These are phyloP conservation scores for Cyanoramphus novaezelandiae DNA, from an alignment of 2,113 vertebrate species.

Conservation along the genomic window DNA sequence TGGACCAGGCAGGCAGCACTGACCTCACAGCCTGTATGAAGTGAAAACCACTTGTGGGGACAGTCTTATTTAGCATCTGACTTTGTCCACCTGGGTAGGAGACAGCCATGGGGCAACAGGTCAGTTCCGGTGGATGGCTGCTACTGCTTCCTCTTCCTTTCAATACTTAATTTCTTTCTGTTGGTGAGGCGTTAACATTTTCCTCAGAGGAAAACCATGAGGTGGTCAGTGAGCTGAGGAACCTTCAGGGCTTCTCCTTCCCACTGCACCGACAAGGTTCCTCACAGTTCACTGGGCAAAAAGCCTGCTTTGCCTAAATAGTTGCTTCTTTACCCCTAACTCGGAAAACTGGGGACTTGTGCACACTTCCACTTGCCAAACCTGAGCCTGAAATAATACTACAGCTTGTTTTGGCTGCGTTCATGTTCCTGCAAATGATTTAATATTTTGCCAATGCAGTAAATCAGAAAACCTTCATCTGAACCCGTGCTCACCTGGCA, in stretches of 20 bases:
- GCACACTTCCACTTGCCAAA: neutral
- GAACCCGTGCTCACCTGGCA: neutral
- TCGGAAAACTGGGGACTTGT: neutral
- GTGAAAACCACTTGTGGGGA: neutral
- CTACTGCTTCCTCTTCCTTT: neutral
- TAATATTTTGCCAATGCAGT: neutral
- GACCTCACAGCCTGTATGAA: neutral
- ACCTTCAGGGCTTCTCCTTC: neutral
- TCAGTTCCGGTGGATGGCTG: neutral
- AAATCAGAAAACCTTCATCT: neutral
- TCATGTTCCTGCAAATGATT: neutral
- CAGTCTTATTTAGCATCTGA: accelerated
- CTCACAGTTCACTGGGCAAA: neutral
- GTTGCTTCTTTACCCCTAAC: neutral
- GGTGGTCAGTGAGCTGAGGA: neutral
- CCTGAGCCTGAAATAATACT: neutral
- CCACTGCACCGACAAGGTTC: neutral
- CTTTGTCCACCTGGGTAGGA: accelerated
- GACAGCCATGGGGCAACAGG: accelerated
- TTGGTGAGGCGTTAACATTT: accelerated
- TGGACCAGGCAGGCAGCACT: neutral
- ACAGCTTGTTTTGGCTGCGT: neutral
- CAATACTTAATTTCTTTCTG: neutral
- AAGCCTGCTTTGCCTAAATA: neutral
- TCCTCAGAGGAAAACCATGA: neutral